These are phyloP conservation scores for Sporophila hypoxantha DNA, from an alignment of 2,113 vertebrate genomes.

Conservation along the genomic window DNA sequence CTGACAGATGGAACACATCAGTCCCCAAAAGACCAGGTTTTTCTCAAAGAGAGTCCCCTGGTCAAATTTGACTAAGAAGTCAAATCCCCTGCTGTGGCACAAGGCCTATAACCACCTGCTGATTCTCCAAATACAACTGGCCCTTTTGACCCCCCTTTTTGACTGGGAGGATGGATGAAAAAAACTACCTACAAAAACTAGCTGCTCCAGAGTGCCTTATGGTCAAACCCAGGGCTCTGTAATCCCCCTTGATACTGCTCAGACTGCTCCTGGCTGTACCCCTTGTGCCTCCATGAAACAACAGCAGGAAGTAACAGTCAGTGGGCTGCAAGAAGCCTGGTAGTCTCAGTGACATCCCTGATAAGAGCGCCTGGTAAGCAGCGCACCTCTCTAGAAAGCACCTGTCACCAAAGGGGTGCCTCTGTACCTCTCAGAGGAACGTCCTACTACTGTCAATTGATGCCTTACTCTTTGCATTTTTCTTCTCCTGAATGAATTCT, in stretches of 20 bases:
- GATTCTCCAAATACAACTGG: neutral
- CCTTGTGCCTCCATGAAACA: neutral
- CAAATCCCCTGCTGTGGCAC: neutral
- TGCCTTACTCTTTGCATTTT: neutral
- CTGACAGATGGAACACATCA: neutral
- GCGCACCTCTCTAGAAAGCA: neutral
- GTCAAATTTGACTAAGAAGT: no score
- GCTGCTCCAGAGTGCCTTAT: neutral
- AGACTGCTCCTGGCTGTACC: neutral
- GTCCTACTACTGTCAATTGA: neutral
- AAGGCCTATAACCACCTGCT: neutral
- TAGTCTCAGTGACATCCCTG: neutral
- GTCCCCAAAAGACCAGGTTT: neutral
- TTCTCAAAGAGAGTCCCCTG: neutral
- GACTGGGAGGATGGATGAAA: neutral
- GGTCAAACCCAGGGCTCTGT: neutral
- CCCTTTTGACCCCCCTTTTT: neutral
- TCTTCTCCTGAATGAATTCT: neutral
- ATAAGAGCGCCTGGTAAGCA: neutral
- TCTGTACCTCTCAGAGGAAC: neutral
- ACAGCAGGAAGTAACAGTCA: neutral
- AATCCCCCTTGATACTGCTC: neutral
- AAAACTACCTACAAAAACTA: neutral
- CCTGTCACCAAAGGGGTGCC: neutral
- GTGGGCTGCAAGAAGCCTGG: neutral